A percentile compares a stretch with the other conserved stretches of the same genome.
These are phyloP conservation scores for Temnothorax unifasciatus DNA, from an alignment of 2,888 invertebrate genomes.

Conservation along the genomic window DNA sequence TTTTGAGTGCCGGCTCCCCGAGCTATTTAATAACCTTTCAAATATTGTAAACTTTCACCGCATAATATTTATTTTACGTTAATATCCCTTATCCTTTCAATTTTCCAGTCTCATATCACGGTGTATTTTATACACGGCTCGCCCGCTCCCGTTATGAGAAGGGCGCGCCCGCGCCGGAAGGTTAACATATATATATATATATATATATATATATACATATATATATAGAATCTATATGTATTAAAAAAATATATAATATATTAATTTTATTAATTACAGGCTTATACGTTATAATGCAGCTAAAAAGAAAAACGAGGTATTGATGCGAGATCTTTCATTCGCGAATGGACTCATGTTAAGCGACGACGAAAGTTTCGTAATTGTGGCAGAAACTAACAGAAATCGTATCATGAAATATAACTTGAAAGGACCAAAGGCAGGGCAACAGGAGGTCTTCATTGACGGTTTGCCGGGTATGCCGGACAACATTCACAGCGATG, in stretches of 20 bases:
- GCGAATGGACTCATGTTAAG: slow-evolving; percentile 96
- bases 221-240: background rate
- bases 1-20: too few relatives aligned
- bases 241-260: background rate
- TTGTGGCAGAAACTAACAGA: slow-evolving; percentile 91
- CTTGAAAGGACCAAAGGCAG: slow-evolving; percentile 93
- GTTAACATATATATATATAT: background rate
- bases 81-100: too few relatives aligned
- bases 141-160: too few relatives aligned
- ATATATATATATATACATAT: background rate
- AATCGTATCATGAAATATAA: slow-evolving; percentile 92
- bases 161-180: too few relatives aligned
- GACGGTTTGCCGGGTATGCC: slow-evolving; percentile 92
- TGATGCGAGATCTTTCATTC: slow-evolving; percentile 93
- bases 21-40: too few relatives aligned
- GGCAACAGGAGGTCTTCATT: slow-evolving; percentile 92
- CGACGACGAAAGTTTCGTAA: slow-evolving; percentile 92
- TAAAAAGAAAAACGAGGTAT: slow-evolving; percentile 91
- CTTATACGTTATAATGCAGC: slow-evolving; percentile 93
- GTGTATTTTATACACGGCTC: too few relatives aligned
- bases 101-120: too few relatives aligned
- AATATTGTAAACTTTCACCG: too few relatives aligned
- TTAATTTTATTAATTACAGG: slow-evolving; percentile 86
- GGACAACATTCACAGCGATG: slow-evolving; percentile 88
- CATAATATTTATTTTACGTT: too few relatives aligned